phyloP scores from a whole-genome alignment of 2,113 vertebrate genomes.

The Oreochromis aureus region DNA sequence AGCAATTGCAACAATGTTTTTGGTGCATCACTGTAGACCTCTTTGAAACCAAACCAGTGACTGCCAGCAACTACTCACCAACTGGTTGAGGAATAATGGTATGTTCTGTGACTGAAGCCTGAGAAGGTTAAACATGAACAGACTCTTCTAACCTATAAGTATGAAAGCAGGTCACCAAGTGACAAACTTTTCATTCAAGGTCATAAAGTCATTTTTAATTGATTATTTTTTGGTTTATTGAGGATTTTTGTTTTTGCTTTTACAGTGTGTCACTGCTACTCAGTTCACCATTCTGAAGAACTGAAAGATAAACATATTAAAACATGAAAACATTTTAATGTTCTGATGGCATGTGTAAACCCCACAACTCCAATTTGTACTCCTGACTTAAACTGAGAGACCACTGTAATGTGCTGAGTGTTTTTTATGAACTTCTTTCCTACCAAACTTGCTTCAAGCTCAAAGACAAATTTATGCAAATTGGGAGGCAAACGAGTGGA shows the following conservation, averaged over 20 bases:
- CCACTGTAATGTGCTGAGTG: background rate
- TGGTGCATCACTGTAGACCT: background rate
- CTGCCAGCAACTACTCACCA: background rate
- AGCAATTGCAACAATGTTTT: background rate
- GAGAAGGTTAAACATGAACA: background rate
- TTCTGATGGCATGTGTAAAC: background rate
- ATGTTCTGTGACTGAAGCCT: background rate
- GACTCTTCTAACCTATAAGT: background rate
- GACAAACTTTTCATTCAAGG: background rate
- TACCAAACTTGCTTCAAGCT: background rate
- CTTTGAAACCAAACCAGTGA: background rate
- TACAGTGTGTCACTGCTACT: slow-evolving; percentile 7
- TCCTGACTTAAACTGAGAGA: background rate
- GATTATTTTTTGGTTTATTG: background rate
- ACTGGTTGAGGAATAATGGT: background rate
- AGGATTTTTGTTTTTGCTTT: slow-evolving; percentile 15
- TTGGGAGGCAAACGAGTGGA: background rate
- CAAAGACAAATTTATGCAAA: slow-evolving; percentile 5
- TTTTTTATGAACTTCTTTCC: background rate
- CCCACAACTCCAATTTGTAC: background rate
- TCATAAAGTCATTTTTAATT: background rate
- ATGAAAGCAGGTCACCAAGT: background rate
- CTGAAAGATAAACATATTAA: background rate
- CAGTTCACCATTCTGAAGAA: slow-evolving; percentile 5
- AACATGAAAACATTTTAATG: background rate